Base-by-base conservation (phyloP, 1,140 invertebrate species). In the Lasioglossum baleicum region DNA sequence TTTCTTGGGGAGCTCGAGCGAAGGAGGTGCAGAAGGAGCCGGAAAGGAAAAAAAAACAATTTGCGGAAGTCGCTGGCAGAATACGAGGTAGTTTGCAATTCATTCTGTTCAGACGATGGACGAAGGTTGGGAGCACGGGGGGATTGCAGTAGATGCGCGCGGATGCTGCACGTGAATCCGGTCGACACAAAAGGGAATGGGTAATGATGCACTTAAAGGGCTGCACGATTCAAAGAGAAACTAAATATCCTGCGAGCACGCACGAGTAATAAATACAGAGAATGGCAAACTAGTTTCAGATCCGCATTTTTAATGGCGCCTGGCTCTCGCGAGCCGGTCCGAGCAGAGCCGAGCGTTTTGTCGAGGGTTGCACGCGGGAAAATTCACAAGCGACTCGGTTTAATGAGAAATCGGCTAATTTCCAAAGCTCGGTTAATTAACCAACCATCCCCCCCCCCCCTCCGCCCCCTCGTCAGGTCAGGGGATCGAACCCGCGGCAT, bases 201-300 rank as follows among this genome's bases (percentile, higher is more conserved):
- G 66, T 86, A 86, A 86, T 75, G 85, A 86, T 75, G 85, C 81
- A 86, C 85, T 86, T 83, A 86, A 86, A 86, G 80, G 77, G 77
- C 72, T 53, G 65, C 53, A 20, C 44, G 80, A 83, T 75, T 85
- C 81, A 83, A 83, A 83, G 84, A 44, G 66, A 71, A 48, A 73
- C 72, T 82, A 85, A 82, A 85, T 85, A 82, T 79, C 42, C 48
- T 35, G 63, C 60, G 60, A 81, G 44, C 65, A 75, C 68, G 63
- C 67, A 75, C 51, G 48, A 56, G 56, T 85, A 85, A 85, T 85
- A 85, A 70, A 80, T 85, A 85, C 83, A 81, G 78, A 17, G 83
- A 85, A 85, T 85, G 66, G 40, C 64, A 60, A 79, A 85, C 44
- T 74, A 77, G 60, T 70, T 40, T 56, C 31, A 51, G 69, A 84